Evolutionary conservation across 2,888 invertebrate species (phyloP).

Genomic region (Sphaerophoria taeniata): DNA sequence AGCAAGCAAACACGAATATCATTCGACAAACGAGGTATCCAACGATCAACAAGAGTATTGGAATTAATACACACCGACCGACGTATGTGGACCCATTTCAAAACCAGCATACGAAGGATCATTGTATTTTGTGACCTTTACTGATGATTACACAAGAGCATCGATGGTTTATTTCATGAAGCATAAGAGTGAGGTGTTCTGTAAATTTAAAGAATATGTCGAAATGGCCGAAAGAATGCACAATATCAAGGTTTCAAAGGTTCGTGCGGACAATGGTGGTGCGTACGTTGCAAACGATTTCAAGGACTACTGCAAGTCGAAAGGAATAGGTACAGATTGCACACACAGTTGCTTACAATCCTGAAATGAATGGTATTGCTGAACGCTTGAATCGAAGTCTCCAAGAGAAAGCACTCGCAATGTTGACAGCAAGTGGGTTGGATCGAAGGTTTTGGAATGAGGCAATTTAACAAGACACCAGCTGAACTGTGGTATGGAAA

Average conservation of each 20-base stretch:
- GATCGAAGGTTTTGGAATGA: conserved; percentile 28
- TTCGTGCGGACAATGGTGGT: not conserved
- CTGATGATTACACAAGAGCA: conserved; percentile 76
- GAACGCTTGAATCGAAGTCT: conserved; percentile 74
- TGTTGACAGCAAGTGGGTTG: conserved; percentile 72
- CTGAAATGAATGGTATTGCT: conserved; percentile 76
- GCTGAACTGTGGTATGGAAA: conserved; percentile 15
- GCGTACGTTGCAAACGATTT: conserved; percentile 32
- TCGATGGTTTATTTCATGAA: conserved; percentile 73
- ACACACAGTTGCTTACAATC: conserved; percentile 71
- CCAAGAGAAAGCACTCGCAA: conserved; percentile 74
- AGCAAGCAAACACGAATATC: conserved; percentile 72
- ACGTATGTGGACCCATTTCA: conserved; percentile 78
- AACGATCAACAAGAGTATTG: conserved; percentile 36
- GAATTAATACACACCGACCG: conserved; percentile 76
- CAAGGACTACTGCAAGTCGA: conserved; percentile 63
- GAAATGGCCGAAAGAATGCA: conserved; percentile 32
- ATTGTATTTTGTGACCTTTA: conserved; percentile 76
- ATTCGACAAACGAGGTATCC: conserved; percentile 66
- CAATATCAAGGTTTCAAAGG: conserved; percentile 35
- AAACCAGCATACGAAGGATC: conserved; percentile 57
- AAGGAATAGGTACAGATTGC: conserved; percentile 75
- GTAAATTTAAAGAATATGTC: conserved; percentile 33
- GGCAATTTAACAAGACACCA: conserved; percentile 31
- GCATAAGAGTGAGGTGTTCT: conserved; percentile 41